Evolutionary conservation across 2,113 vertebrate genomes (phyloP), one percentile per base, ranked within the genome.

Genomic region (Callipepla squamata): DNA sequence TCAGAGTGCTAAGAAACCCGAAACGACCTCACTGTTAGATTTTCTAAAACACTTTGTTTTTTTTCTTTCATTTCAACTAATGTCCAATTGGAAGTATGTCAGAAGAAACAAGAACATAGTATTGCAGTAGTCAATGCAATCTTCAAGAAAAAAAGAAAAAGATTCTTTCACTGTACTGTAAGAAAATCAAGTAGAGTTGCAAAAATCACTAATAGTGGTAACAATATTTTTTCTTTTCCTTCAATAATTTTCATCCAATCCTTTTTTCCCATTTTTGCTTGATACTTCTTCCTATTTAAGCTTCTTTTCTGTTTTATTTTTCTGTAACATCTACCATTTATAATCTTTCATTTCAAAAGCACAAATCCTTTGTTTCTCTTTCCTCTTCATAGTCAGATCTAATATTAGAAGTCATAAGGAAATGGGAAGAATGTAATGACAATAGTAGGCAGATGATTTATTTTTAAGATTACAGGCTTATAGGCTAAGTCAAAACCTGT

Each of bases 321-420:
- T 91, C 63, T 81, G 34, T 69, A 81, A 57, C 15, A 72, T 79
- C 38, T 84, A 28, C 62, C 86, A 76, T 93, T 93, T 79, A 79
- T 13, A 78, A 4, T 73, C 23, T 68, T 90, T 84, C 40, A 65
- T 84, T 84, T 16, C 89, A 79, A 40, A 84, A 82, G 38, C 28
- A 79, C 17, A 50, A 74, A 79, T 87, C 84, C 57, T 94, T 94
- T 50, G n/a, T 80, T 85, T 73, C 83, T 85, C 19, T 36, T 22
- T 63, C 81, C 58, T 74, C 9, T 90, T 78, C 63, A 36, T 36
- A 80, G 58, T 25, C 40, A 90, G 30, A 48, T 84, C 59, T 85
- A 70, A 30, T 51, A 77, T 87, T 59, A 89, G 53, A 90, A 94
- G 80, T 89, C 30, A 15, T 38, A 90, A 85, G 70, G 77, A 92